Evolutionary conservation across 37 sponge, comb jelly and placozoan genomes (phyloP), one percentile per base, ranked within the genome.

Genomic region (Hormiphora californensis): DNA sequence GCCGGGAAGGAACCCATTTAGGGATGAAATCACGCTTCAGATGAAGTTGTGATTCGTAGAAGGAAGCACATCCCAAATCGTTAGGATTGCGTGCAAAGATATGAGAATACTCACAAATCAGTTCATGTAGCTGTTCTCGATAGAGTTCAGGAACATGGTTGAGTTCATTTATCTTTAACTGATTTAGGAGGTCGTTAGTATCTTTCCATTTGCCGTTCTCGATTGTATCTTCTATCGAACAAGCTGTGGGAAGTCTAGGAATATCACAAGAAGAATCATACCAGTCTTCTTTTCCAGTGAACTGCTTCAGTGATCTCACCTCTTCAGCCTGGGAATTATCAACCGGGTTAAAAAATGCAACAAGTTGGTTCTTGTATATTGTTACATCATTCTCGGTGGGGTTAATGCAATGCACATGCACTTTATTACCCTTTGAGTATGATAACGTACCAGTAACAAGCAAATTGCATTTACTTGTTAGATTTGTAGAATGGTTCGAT

Each of bases 31-130:
- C 81, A 9, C 44, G 32, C 23, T 73, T 73, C 2, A 73, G 81
- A n/a, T 39, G 40, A 28, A 73, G 40, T 39, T 27, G 40, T 23
- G 81, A 43, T 28, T 40, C 23, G 46, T 73, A 73, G 44, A 73
- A 73, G 28, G 81, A 73, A 43, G 81, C 81, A n/a, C 43, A n/a
- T 22, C 81, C 81, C 0, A 73, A 28, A 17, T 73, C 81, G 25
- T 43, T 43, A 8, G 46, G 41, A 28, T 73, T 33, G 3, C 81
- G 9, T 12, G 81, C 32, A 33, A 73, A 73, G 43, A 43, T 43
- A 46, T 73, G 81, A 36, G 46, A 43, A 28, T 40, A 73, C 9
- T 73, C 81, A 40, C 46, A 73, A 23, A 73, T 33, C 21, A 73
- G 81, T 15, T 9, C 21, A 43, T 73, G 40, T 36, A 73, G 43